A percentile compares a stretch with the other conserved stretches of the same genome.
phyloP scores from a whole-genome alignment of 2,888 invertebrate genomes.

The Netelia melanura region DNA sequence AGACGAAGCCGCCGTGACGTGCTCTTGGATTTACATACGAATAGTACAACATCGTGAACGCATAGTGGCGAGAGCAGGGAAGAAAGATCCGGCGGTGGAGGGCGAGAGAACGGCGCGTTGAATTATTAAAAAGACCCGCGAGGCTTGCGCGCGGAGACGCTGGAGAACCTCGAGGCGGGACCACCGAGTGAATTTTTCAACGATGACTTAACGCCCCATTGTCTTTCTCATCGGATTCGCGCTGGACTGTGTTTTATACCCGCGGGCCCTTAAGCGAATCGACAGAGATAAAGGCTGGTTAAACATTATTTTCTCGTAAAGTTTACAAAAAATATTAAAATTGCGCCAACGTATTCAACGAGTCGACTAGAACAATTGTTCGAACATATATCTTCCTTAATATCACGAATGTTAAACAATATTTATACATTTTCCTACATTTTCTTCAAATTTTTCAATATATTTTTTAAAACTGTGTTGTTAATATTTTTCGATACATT shows the following conservation, averaged over 20 bases:
- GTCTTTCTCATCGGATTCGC: slow-evolving; percentile 66
- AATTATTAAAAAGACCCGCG: slow-evolving; percentile 74
- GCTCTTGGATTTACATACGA: slow-evolving; percentile 76
- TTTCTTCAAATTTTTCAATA: too few relatives aligned
- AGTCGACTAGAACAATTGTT: too few relatives aligned
- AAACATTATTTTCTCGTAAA: neutral
- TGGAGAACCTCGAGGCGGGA: slow-evolving; percentile 65
- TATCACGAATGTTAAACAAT: too few relatives aligned
- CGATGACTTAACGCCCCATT: slow-evolving; percentile 73
- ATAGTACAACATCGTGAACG: slow-evolving; percentile 67
- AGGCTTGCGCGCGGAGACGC: neutral
- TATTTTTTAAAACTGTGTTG: too few relatives aligned
- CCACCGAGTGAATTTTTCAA: slow-evolving; percentile 73
- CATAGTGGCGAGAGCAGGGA: neutral
- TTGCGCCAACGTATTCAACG: too few relatives aligned
- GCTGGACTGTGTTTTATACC: slow-evolving; percentile 36
- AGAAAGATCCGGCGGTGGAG: slow-evolving; percentile 56
- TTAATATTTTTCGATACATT: too few relatives aligned
- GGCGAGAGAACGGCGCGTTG: slow-evolving; percentile 70
- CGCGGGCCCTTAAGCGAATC: neutral
- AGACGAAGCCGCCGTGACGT: slow-evolving; percentile 61
- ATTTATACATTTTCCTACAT: too few relatives aligned
- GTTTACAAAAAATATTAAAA: too few relatives aligned
- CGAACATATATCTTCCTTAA: too few relatives aligned
- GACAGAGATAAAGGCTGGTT: neutral